Evolutionary conservation across 2,797 vertebrate genomes (phyloP), one percentile per base, ranked within the genome.

Genomic region (Phrynocephalus vlangalii): DNA sequence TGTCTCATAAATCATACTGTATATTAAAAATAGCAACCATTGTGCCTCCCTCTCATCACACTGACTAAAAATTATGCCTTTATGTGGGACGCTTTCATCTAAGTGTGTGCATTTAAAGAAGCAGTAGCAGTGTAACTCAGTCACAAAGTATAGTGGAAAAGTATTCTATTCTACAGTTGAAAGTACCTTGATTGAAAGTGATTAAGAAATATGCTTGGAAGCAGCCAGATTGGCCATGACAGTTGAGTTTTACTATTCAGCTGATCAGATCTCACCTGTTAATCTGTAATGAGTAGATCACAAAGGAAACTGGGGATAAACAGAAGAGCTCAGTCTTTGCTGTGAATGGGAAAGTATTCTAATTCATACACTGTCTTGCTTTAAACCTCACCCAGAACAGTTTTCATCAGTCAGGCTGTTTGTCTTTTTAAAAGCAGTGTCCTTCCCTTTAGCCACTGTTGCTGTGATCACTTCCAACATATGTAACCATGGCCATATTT

Each of bases 11-110:
- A 44, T 44, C 38, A 44, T 44, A 44, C 33, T 60, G 38, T 73
- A 38, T 71, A 83, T 72, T 60, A 88, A 85, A 75, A 52, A 44
- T 44, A 85, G 52, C n/a, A 38, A 66, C 60, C 28, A 81, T 24
- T 81, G n/a, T 88, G 24, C 48, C 60, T 85, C 71, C 20, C 5
- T 26, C 30, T 18, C 60, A 68, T 56, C 75, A 52, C 33, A 68
- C 10, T 68, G 6, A 85, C 24, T n/a, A 44, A 84, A 73, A 84
- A 60, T 56, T 16, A 38, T 52, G 13, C 84, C n/a, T 56, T 80
- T 80, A 78, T 78, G 82, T 11, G 67, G 52, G 56, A 75, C 2
- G 8, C 48, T 78, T 71, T 60, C 26, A 60, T 63, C 22, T 56
- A 82, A 82, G 28, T 50, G 24, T 16, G 7, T 38, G 30, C 50